These are phyloP conservation scores for Oeneis ivallda DNA, from an alignment of 2,888 invertebrate species.

Conservation along the genomic window DNA sequence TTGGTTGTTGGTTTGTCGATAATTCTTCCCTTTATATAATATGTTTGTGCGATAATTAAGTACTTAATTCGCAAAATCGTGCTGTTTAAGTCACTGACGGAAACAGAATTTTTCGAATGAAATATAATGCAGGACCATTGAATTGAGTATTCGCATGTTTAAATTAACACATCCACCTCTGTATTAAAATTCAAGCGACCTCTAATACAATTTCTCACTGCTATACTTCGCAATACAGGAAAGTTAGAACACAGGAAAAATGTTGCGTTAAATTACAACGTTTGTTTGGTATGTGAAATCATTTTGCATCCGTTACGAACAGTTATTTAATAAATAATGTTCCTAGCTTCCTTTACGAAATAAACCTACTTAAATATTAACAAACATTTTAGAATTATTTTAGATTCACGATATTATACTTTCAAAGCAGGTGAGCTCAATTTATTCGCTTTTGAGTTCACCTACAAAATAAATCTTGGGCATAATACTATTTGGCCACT, in stretches of 20 bases:
- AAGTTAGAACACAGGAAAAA: constrained; percentile 34
- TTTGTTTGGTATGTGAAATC: constrained; percentile 42
- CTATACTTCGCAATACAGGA: constrained; percentile 30
- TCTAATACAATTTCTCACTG: constrained; percentile 5
- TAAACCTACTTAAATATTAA: constrained; percentile 31
- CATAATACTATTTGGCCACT: too few species aligned
- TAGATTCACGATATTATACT: constrained; percentile 9
- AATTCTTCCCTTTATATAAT: too few species aligned
- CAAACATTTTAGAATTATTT: constrained; percentile 25
- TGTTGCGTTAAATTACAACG: constrained; percentile 38
- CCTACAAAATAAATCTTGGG: neutral
- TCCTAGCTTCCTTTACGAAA: constrained; percentile 38
- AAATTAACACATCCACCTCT: neutral
- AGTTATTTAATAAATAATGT: constrained; percentile 39
- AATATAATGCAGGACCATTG: neutral
- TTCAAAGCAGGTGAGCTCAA: constrained; percentile 10
- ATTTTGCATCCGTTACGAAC: constrained; percentile 37
- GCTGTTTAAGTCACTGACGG: too few species aligned
- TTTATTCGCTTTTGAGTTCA: neutral
- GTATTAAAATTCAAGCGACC: neutral
- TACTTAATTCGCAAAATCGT: too few species aligned
- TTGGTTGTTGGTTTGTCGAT: too few species aligned
- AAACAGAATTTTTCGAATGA: too few species aligned
- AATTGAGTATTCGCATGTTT: neutral
- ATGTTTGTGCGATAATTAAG: too few species aligned